These are phyloP conservation scores for Drosophila burlai DNA, from an alignment of 1,140 invertebrate genomes.

Conservation along the genomic window DNA sequence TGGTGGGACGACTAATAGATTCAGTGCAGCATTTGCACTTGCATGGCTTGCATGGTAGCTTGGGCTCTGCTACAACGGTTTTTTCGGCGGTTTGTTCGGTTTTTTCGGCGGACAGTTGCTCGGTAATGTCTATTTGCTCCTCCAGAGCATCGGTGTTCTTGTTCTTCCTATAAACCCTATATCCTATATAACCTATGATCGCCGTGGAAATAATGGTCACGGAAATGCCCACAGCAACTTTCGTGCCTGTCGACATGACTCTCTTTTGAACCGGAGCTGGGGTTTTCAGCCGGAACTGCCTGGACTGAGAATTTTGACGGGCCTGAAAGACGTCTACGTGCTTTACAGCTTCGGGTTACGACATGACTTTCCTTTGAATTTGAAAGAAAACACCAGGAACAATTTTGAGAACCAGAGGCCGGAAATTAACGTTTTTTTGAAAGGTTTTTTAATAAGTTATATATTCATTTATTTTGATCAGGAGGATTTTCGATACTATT, in stretches of 20 bases:
- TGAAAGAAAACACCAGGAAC: constrained; percentile 37
- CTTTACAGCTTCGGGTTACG: constrained; percentile 36
- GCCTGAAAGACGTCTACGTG: background rate
- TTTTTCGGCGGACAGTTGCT: constrained; percentile 86
- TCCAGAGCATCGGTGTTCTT: constrained; percentile 90
- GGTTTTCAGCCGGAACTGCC: constrained; percentile 7
- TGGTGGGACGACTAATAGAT: background rate
- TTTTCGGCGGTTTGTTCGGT: constrained; percentile 51
- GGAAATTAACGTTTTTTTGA: background rate
- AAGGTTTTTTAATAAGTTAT: background rate
- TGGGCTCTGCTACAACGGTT: background rate
- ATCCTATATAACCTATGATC: constrained; percentile 64
- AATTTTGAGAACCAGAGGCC: background rate
- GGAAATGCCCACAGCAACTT: constrained; percentile 60
- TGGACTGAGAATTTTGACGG: constrained; percentile 22
- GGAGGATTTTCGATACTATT: too few relatives aligned
- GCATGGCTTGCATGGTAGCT: background rate
- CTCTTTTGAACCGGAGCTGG: background rate
- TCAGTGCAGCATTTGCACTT: background rate
- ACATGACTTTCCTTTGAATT: constrained; percentile 37
- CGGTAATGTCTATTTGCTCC: constrained; percentile 90
- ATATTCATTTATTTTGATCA: too few relatives aligned
- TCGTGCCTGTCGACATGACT: constrained; percentile 67
- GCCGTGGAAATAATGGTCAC: constrained; percentile 81
- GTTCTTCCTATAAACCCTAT: constrained; percentile 85